These are phyloP conservation scores for Anoplopoma fimbria DNA, from an alignment of 2,113 vertebrate genomes.

Conservation along the genomic window DNA sequence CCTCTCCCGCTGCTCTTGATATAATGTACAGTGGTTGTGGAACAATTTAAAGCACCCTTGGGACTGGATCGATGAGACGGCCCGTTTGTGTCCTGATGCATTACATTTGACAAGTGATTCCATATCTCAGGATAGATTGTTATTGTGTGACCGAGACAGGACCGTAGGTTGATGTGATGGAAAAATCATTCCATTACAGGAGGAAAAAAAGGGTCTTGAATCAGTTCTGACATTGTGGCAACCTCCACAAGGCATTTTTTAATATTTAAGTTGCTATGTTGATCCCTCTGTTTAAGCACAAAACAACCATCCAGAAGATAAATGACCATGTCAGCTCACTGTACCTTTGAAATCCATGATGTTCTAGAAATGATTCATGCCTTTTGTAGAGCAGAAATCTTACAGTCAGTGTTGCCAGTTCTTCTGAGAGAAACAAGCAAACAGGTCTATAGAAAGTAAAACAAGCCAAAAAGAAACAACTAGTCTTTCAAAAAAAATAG, in stretches of 20 bases:
- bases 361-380: not conserved
- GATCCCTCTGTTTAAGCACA: not conserved
- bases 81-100: conserved; percentile 57
- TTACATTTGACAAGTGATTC: conserved; percentile 64
- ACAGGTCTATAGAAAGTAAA: not conserved
- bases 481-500: not conserved
- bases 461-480: too few relatives aligned
- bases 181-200: conserved; percentile 11
- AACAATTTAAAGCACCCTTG: conserved; percentile 61
- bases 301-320: conserved; percentile 6
- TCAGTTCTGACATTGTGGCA: conserved; percentile 31
- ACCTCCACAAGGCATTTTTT: not conserved
- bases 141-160: conserved; percentile 27
- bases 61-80: conserved; percentile 61
- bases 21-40: conserved; percentile 1
- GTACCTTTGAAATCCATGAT: not conserved
- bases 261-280: conserved; percentile 15
- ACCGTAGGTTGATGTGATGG: conserved; percentile 28
- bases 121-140: conserved; percentile 57
- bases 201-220: conserved; percentile 5
- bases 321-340: not conserved
- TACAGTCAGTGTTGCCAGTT: not conserved
- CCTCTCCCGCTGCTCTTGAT: not conserved
- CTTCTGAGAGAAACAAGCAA: not conserved
- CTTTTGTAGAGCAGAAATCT: not conserved